A percentile compares a stretch with the other conserved stretches of the same genome.
Conservation (phyloP, 2,797 vertebrate genomes). For the Scolopax bukidnonensis region DNA sequence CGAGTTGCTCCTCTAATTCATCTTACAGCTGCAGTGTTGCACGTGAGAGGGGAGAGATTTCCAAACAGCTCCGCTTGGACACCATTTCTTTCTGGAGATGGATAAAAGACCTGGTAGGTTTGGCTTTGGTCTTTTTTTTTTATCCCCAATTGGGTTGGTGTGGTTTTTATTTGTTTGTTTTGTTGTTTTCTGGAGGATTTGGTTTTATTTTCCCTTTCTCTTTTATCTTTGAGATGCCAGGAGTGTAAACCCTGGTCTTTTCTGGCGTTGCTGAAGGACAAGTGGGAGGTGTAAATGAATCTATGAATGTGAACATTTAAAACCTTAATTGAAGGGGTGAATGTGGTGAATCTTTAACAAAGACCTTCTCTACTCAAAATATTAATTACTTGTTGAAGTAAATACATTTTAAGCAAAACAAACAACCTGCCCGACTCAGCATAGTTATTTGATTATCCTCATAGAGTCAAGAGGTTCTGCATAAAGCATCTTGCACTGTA, state of each 20-base stretch:
- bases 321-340: slow-evolving; percentile 51
- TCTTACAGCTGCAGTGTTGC: background rate
- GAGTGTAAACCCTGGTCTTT: slow-evolving; percentile 45
- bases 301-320: slow-evolving; percentile 36
- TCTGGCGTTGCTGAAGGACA: slow-evolving; percentile 57
- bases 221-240: background rate
- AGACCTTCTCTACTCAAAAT: slow-evolving; percentile 43
- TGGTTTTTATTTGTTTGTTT: background rate
- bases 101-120: slow-evolving; percentile 28
- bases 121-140: background rate
- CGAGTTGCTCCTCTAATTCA: background rate
- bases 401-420: slow-evolving; percentile 38
- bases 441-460: background rate
- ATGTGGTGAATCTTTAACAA: slow-evolving; percentile 44
- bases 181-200: slow-evolving; percentile 9
- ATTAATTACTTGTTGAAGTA: slow-evolving; percentile 51
- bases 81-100: slow-evolving; percentile 17
- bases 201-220: slow-evolving; percentile 5
- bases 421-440: background rate
- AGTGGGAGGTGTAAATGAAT: slow-evolving; percentile 57
- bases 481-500: background rate
- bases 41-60: background rate
- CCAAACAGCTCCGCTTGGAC: background rate
- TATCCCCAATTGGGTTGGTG: background rate
- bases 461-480: background rate